Base-by-base conservation (phyloP, 1,140 invertebrate species). In the Phenacoccus solenopsis region DNA sequence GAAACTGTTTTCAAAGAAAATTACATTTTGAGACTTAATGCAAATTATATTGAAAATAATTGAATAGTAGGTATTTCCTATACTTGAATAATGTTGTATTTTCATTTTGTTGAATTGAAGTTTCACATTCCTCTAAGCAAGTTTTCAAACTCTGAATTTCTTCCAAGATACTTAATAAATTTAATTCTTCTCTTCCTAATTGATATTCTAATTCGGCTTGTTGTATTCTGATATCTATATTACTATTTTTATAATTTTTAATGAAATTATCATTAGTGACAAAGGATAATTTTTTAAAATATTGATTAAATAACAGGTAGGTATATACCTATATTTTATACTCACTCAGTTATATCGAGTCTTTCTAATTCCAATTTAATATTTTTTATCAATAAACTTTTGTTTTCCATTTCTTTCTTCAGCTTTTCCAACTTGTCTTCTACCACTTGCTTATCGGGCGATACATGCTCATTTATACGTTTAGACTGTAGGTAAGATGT, bases 131-230 rank as follows among this genome's bases (percentile, higher is more conserved):
- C 77, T 93, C 90, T 27, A 93, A 79, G 68, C 88, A 86, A 7
- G 87, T 80, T 75, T 90, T 87, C 22, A 94, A 80, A n/a, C 88
- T 86, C 69, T 90, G 81, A 59, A 86, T 87, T 77, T 94, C 91
- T 80, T 93, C 91, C 71, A 89, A 82, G 71, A 94, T 79, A 24
- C 90, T 90, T 70, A 93, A 80, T 75, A 93, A 80, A 78, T 93
- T 91, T 64, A 94, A 79, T 79, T 94, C 92, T 77, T 94, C 92
- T 21, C 90, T 82, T 0, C 91, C 91, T 32, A 93, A 79, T 77
- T 91, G 87, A 78, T 93, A 94, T 75, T 94, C 91, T 72, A 94
- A 78, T 78, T 94, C 92, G 0, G 92, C 92, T 76, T 93, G 91
- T 73, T 91, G 87, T 75, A 94, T 94, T 72, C 90, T 82, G n/a